These are phyloP conservation scores for Dendrocincla fuliginosa DNA, from an alignment of 2,797 vertebrate species.

Conservation along the genomic window DNA sequence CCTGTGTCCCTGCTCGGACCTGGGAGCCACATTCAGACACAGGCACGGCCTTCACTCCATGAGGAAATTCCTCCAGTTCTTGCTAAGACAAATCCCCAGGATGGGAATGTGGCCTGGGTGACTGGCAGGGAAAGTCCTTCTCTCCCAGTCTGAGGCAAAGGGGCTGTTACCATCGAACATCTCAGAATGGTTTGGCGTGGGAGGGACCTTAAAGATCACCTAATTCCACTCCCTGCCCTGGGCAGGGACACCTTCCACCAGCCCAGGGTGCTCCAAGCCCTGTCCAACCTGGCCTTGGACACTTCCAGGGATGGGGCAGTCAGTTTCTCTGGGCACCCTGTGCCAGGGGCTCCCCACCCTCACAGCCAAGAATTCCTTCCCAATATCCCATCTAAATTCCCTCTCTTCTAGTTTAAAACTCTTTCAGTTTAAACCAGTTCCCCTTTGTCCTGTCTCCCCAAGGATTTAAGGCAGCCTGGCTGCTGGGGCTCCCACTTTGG, in stretches of 20 bases:
- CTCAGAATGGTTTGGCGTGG: neutral
- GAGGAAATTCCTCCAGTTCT: neutral
- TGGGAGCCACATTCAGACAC: neutral
- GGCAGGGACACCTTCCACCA: neutral
- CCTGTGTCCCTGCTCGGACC: neutral
- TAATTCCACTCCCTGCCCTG: neutral
- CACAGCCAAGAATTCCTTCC: neutral
- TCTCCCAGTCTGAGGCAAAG: neutral
- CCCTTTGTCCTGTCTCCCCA: neutral
- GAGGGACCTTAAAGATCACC: neutral
- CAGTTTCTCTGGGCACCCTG: neutral
- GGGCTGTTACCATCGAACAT: neutral
- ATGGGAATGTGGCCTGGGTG: neutral
- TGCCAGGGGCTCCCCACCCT: neutral
- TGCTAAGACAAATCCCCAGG: neutral
- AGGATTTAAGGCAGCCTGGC: neutral
- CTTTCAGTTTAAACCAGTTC: neutral
- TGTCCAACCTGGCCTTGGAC: rapidly evolving
- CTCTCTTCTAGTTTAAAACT: neutral
- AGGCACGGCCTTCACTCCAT: rapidly evolving
- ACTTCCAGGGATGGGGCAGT: neutral
- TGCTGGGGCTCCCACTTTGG: neutral
- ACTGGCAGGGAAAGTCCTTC: neutral
- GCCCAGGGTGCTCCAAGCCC: neutral
- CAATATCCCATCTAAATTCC: neutral